Conservation (phyloP, 1,140 invertebrate species). For the Littorina saxatilis region DNA sequence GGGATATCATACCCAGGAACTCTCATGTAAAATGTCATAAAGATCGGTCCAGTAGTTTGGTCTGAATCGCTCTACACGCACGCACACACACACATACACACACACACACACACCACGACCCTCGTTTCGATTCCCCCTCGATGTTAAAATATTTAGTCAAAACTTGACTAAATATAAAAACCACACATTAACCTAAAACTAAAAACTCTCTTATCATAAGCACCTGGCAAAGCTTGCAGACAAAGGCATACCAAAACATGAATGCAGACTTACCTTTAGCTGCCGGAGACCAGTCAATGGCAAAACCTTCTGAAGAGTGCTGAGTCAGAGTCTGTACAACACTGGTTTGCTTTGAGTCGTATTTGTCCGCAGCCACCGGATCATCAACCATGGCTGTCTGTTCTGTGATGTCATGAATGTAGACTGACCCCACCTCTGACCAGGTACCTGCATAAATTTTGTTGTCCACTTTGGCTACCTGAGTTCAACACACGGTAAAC, state of each 20-base stretch:
- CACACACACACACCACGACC: too few relatives aligned
- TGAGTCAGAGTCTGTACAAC: conserved; percentile 90
- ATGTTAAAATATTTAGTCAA: too few relatives aligned
- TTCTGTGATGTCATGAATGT: conserved; percentile 92
- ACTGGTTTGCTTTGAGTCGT: conserved; percentile 72
- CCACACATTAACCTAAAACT: too few relatives aligned
- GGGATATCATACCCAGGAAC: too few relatives aligned
- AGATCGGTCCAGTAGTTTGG: too few relatives aligned
- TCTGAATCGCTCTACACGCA: too few relatives aligned
- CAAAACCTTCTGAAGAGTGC: conserved; percentile 95
- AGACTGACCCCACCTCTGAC: conserved; percentile 94
- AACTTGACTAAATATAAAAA: too few relatives aligned
- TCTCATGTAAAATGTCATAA: too few relatives aligned
- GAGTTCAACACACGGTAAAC: conserved; percentile 43
- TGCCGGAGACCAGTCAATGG: conserved; percentile 92
- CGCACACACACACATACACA: too few relatives aligned
- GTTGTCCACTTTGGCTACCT: conserved; percentile 75
- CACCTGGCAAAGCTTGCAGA: not conserved
- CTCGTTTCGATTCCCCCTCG: too few relatives aligned
- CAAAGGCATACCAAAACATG: not conserved
- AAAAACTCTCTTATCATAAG: too few relatives aligned
- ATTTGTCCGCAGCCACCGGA: conserved; percentile 78
- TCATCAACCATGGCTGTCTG: conserved; percentile 88
- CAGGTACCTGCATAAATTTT: conserved; percentile 87
- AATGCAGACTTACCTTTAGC: conserved; percentile 80